Percentiles rank a stretch among this genome's conserved stretches.
These are phyloP conservation scores for Okapia johnstoni DNA, from an alignment of 2,113 vertebrate genomes.

Conservation along the genomic window DNA sequence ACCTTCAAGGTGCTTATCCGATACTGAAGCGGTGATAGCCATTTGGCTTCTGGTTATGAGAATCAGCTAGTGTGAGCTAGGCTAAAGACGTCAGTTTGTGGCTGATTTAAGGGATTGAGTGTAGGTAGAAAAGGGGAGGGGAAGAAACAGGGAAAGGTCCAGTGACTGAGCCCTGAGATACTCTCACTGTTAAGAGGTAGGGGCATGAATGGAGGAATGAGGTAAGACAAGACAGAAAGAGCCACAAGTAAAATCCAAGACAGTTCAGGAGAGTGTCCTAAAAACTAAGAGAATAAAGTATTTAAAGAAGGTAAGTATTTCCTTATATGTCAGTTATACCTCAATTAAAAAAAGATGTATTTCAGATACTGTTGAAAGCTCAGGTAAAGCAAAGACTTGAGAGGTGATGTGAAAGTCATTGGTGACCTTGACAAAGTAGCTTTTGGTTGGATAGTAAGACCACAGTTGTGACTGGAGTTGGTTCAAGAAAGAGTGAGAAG, in stretches of 20 bases:
- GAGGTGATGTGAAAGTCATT: neutral
- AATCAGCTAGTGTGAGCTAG: neutral
- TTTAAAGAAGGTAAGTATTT: neutral
- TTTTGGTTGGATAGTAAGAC: neutral
- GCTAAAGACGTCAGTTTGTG: neutral
- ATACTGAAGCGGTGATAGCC: neutral
- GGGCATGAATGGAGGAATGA: neutral
- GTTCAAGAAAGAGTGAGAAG: neutral
- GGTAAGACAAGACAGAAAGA: neutral
- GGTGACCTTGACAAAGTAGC: neutral
- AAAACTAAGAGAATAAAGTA: neutral
- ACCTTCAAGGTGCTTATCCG: neutral
- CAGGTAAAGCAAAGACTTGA: neutral
- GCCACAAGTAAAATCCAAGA: neutral
- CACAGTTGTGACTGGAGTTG: neutral
- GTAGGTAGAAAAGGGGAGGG: neutral
- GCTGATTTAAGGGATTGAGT: neutral
- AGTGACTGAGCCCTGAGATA: neutral
- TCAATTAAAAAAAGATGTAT: neutral
- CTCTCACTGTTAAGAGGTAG: neutral
- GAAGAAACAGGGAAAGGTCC: neutral
- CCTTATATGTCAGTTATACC: neutral
- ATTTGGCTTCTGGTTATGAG: neutral
- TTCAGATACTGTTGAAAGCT: neutral
- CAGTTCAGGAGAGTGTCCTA: neutral